Conservation (phyloP, 64 coral and sea anemone species). For the Astreopora myriophthalma region DNA sequence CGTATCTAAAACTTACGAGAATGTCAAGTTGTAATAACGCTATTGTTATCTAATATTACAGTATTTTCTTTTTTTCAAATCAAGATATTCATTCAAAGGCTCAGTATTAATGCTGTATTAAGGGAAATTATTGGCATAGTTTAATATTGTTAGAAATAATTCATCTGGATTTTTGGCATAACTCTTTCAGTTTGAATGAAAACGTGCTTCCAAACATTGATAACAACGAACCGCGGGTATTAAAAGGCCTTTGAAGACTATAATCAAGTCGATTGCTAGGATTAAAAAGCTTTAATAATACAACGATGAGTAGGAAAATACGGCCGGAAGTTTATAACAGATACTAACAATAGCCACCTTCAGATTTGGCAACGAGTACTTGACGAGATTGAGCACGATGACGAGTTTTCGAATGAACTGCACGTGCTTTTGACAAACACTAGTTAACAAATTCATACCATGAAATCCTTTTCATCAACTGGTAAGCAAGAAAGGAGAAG, state of each 20-base stretch:
- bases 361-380: too few relatives aligned
- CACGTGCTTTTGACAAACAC: too few relatives aligned
- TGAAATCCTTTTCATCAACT: too few relatives aligned
- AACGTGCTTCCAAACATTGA: neutral
- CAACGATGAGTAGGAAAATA: neutral
- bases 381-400: too few relatives aligned
- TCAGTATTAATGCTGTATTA: too few relatives aligned
- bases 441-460: too few relatives aligned
- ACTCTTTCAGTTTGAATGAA: neutral
- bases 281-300: neutral
- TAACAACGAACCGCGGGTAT: neutral
- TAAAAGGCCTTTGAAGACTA: neutral
- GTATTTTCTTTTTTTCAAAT: neutral
- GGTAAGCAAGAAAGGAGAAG: too few relatives aligned
- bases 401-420: too few relatives aligned
- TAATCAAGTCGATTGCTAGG: neutral
- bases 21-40: neutral
- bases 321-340: slow-evolving; percentile 3
- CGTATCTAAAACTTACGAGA: neutral
- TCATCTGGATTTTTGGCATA: slow-evolving; percentile 16
- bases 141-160: slow-evolving; percentile 6
- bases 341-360: neutral
- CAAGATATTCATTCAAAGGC: neutral
- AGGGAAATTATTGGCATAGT: slow-evolving; percentile 5
- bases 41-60: neutral